These are phyloP conservation scores for Callospermophilus lateralis DNA, from an alignment of 2,113 vertebrate genomes.

Conservation along the genomic window DNA sequence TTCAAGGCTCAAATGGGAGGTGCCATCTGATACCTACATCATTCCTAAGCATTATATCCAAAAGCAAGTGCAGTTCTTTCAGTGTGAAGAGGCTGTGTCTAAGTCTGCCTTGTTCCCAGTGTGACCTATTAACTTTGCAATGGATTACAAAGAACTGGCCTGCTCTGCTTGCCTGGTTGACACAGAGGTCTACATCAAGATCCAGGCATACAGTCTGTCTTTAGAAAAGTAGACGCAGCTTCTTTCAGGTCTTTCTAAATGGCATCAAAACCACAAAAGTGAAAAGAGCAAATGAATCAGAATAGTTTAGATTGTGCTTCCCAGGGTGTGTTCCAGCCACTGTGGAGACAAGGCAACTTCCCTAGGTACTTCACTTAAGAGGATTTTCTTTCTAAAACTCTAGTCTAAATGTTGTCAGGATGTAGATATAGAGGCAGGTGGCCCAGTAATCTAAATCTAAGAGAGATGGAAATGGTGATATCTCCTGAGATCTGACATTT, in stretches of 20 bases:
- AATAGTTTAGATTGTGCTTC: neutral
- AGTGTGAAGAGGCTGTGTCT: neutral
- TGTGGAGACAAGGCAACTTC: neutral
- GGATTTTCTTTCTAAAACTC: slow-evolving; percentile 20
- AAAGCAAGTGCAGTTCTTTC: neutral
- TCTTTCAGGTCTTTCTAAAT: neutral
- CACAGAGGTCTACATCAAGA: neutral
- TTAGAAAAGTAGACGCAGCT: neutral
- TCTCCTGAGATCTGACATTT: neutral
- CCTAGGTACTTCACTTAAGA: neutral
- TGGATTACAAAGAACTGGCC: neutral
- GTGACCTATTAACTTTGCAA: neutral
- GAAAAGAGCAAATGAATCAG: neutral
- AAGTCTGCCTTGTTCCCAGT: neutral
- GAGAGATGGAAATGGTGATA: neutral
- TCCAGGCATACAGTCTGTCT: neutral
- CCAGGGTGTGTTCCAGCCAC: neutral
- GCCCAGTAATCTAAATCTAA: neutral
- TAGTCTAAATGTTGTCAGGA: neutral
- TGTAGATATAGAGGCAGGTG: neutral
- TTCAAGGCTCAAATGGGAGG: neutral
- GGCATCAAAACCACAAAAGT: neutral
- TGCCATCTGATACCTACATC: neutral
- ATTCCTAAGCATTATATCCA: neutral
- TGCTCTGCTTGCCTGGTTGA: neutral